Base-by-base conservation (phyloP, 2,888 invertebrate species). In the Anorthoa munda region DNA sequence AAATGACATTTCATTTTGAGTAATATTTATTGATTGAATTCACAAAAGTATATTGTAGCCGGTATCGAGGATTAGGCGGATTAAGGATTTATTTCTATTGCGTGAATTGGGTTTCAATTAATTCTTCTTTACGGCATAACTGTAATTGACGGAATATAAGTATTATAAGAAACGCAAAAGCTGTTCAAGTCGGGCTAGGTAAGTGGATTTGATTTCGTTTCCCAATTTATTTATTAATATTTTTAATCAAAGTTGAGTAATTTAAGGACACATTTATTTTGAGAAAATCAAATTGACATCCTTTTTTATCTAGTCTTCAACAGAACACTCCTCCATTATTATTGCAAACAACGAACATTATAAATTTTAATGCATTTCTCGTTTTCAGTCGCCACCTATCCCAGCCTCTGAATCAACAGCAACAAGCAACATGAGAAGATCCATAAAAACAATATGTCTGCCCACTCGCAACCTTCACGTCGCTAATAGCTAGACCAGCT, bases 391-490 rank as follows among this genome's bases (percentile, higher is more conserved):
- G 64, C 65, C 75, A 58, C 51, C 58, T 71, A 48, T 75, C 79
- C 64, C 56, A 78, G 66, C 75, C 75, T 61, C 79, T 77, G 70
- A 75, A 81, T 85, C 77, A 76, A 60, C 70, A 80, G 66, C 70
- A 85, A 84, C 73, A 72, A 74, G 72, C 70, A 85, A 84, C 67
- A 72, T 72, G 81, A 84, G 82, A 77, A 66, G 77, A 78, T 75
- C 75, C 77, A 77, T 81, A 84, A 81, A 78, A 88, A 84, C 87
- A 87, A 84, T 83, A 67, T 75, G 68, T 82, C 78, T 79, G 67
- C 90, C 88, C 85, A 90, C 90, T 65, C 82, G 61, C 72, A 90
- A 86, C 90, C 90, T 90, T 90, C 89, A 68, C 61, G 66, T 80
- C 71, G 46, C 68, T 79, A 77, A 83, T 78, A 85, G 83, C 65